These are phyloP conservation scores for Brachionus angularis DNA, from an alignment of 1,140 invertebrate genomes.

Conservation along the genomic window DNA sequence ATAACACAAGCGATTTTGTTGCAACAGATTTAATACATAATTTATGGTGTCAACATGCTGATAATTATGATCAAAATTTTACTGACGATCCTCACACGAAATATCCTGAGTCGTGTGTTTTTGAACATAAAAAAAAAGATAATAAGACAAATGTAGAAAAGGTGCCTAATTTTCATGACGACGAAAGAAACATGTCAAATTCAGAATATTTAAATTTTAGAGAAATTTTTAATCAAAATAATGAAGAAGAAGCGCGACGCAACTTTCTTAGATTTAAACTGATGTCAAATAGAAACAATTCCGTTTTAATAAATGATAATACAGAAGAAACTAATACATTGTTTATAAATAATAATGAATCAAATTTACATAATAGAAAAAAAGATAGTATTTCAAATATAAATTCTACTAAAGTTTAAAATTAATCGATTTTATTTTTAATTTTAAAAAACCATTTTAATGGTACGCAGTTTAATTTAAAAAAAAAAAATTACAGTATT, in stretches of 20 bases:
- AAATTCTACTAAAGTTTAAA: constrained; percentile 14
- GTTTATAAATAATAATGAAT: too few species aligned
- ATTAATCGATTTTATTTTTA: too few species aligned
- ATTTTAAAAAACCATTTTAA: too few species aligned
- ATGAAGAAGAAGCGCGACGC: neutral
- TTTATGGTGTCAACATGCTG: constrained; percentile 39
- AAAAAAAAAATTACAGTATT: too few species aligned
- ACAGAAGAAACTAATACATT: neutral
- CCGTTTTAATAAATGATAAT: constrained; percentile 25
- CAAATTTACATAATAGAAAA: constrained; percentile 24
- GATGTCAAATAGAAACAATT: neutral
- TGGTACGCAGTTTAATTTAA: too few species aligned
- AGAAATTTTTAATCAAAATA: neutral
- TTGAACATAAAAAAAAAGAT: constrained; percentile 38
- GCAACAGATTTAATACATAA: constrained; percentile 55
- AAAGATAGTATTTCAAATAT: constrained; percentile 16
- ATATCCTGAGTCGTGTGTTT: neutral
- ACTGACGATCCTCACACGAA: constrained; percentile 13
- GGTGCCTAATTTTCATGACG: neutral
- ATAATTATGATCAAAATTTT: constrained; percentile 38
- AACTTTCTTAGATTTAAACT: neutral
- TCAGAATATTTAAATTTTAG: constrained; percentile 25
- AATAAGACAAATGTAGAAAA: neutral
- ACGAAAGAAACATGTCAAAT: neutral
- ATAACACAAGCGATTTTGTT: constrained; percentile 61